Evolutionary conservation across 2,113 vertebrate species (phyloP).

Genomic region (Perccottus glenii): DNA sequence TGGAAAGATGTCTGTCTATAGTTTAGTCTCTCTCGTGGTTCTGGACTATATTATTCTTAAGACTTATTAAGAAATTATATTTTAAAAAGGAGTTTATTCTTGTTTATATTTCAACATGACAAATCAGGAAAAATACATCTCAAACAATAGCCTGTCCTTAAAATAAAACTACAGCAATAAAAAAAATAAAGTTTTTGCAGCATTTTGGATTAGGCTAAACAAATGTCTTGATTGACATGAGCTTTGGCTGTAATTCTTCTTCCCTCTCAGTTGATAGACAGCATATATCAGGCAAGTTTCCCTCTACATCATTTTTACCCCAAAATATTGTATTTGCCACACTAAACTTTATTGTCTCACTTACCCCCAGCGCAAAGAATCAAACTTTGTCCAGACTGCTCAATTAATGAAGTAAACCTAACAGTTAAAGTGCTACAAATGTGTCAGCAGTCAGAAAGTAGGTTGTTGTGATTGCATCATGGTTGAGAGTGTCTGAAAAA

Average conservation of each 20-base stretch:
- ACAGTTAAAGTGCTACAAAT: conserved; percentile 27
- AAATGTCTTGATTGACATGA: conserved; percentile 12
- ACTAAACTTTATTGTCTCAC: no score
- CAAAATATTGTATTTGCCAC: no score
- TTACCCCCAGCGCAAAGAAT: background rate
- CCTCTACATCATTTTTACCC: no score
- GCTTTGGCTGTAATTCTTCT: conserved; percentile 9
- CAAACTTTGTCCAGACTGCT: conserved; percentile 21
- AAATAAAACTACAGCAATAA: conserved; percentile 34
- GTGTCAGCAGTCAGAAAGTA: conserved; percentile 17
- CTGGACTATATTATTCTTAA: background rate
- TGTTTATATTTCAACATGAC: conserved; percentile 34
- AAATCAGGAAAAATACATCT: conserved; percentile 23
- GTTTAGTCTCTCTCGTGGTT: no score
- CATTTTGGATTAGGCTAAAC: conserved; percentile 53
- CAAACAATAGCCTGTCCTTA: conserved; percentile 35
- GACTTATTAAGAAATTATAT: background rate
- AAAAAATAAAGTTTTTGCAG: conserved; percentile 36
- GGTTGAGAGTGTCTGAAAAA: conserved; percentile 48
- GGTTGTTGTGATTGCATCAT: conserved; percentile 11
- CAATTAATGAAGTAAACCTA: background rate
- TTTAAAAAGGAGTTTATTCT: conserved; percentile 48
- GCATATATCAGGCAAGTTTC: conserved; percentile 20
- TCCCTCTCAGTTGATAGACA: background rate
- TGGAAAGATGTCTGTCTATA: no score